phyloP scores from a whole-genome alignment of 2,888 invertebrate species.

The Laspeyria flexula region DNA sequence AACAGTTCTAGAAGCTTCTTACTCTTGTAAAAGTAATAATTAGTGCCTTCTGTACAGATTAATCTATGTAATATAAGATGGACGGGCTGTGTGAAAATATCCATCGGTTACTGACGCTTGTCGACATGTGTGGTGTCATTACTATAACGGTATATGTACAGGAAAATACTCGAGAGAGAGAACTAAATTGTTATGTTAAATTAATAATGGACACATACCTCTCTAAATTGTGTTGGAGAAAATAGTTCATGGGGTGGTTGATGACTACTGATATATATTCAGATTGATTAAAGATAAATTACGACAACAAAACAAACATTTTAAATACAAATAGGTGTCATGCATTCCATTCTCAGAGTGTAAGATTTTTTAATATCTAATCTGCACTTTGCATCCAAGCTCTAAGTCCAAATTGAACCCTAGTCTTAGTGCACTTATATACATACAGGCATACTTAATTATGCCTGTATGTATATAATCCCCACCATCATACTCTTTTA shows the following conservation, averaged over 20 bases:
- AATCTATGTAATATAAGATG: conserved; percentile 58
- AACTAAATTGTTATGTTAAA: conserved; percentile 54
- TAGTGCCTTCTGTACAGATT: conserved; percentile 12
- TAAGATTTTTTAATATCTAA: no score
- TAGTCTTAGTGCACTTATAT: no score
- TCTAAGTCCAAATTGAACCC: no score
- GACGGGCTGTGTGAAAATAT: conserved; percentile 70
- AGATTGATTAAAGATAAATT: no score
- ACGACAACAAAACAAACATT: no score
- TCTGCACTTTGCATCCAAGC: no score
- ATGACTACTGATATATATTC: no score
- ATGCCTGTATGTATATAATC: no score
- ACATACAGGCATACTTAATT: no score
- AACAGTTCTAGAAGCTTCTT: background rate
- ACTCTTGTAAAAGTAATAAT: background rate
- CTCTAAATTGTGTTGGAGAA: background rate
- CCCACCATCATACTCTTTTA: no score
- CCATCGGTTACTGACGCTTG: conserved; percentile 59
- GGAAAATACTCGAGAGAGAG: conserved; percentile 54
- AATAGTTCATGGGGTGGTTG: background rate
- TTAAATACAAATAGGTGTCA: no score
- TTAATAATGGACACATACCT: conserved; percentile 25
- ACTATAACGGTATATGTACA: conserved; percentile 64
- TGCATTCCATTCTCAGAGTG: no score
- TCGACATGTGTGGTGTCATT: conserved; percentile 70